Evolutionary conservation across 2,888 invertebrate species (phyloP).

Genomic region (Syrphus vitripennis): DNA sequence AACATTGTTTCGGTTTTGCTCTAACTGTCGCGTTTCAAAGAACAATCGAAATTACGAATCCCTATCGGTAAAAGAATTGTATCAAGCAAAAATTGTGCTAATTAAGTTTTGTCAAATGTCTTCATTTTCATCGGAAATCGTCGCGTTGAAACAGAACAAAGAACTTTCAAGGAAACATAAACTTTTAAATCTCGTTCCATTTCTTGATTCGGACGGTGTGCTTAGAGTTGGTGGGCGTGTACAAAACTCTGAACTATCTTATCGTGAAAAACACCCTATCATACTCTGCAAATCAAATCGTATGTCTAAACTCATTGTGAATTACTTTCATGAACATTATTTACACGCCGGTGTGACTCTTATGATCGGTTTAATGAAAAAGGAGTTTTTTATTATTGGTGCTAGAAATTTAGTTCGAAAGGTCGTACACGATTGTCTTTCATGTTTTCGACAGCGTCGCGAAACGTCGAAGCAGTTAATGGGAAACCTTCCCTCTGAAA

Average conservation of each 20-base stretch:
- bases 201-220: neutral
- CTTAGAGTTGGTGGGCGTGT: conserved; percentile 3
- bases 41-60: neutral
- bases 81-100: neutral
- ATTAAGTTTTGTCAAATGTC: neutral
- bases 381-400: no score
- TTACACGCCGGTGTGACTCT: no score
- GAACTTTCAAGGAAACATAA: neutral
- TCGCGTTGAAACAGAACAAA: neutral
- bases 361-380: no score
- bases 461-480: no score
- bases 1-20: neutral
- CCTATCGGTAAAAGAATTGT: neutral
- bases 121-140: neutral
- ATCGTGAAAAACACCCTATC: neutral
- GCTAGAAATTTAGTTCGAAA: no score
- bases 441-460: no score
- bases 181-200: neutral
- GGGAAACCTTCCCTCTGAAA: no score
- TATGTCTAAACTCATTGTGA: no score
- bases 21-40: neutral
- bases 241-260: neutral
- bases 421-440: no score
- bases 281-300: neutral
- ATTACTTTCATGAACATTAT: no score